phyloP scores from a whole-genome alignment of 2,113 vertebrate species.

The Xiphorhynchus elegans region DNA sequence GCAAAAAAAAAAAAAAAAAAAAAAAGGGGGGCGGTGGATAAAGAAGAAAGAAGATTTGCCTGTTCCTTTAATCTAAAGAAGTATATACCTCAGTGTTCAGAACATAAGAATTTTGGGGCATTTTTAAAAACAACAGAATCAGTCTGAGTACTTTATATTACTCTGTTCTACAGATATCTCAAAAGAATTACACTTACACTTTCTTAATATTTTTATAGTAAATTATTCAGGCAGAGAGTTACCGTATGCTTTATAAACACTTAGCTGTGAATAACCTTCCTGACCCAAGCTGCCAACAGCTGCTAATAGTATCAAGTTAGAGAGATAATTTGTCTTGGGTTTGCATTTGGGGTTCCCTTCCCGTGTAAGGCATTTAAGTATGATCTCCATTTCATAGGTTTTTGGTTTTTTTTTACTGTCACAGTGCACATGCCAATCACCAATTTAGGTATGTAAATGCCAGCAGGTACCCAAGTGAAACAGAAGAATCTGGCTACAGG shows the following conservation, averaged over 20 bases:
- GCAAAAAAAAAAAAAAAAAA: background rate
- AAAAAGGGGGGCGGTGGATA: background rate
- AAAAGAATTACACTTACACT: background rate
- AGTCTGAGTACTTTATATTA: background rate
- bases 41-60: background rate
- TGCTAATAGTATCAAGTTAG: background rate
- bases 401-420: background rate
- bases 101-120: background rate
- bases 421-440: background rate
- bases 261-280: background rate
- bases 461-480: constrained; percentile 1
- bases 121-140: background rate
- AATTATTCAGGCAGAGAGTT: background rate
- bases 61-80: background rate
- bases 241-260: background rate
- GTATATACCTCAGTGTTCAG: background rate
- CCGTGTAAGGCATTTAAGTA: background rate
- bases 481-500: background rate
- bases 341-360: background rate
- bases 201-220: background rate
- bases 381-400: background rate
- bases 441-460: background rate
- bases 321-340: background rate
- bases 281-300: constrained; percentile 2
- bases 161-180: background rate